A percentile compares a stretch with the other conserved stretches of the same genome.
phyloP scores from a whole-genome alignment of 2,888 invertebrate genomes.

The Artemia sp. region DNA sequence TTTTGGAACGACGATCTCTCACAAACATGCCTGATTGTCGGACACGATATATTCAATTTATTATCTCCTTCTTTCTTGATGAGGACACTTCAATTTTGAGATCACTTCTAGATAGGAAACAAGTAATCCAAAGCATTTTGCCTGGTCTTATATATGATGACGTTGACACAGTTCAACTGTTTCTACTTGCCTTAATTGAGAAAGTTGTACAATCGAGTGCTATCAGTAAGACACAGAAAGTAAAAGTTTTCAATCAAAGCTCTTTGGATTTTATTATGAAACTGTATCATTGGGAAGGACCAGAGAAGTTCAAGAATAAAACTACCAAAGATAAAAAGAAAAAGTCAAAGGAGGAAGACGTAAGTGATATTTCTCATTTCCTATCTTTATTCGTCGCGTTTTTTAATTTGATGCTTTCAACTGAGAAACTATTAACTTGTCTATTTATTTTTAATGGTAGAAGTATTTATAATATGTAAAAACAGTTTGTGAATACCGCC shows the following conservation, averaged over 20 bases:
- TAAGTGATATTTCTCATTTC: not conserved
- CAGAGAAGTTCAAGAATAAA: not conserved
- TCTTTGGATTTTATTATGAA: conserved; percentile 1
- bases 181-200: conserved; percentile 11
- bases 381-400: no score
- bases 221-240: conserved; percentile 7
- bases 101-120: conserved; percentile 11
- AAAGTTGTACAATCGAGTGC: not conserved
- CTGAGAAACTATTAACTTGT: no score
- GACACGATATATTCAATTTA: not conserved
- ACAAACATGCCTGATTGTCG: conserved; percentile 2
- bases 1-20: not conserved
- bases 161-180: conserved; percentile 4
- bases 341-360: conserved; percentile 7
- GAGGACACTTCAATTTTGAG: not conserved
- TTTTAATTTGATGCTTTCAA: no score
- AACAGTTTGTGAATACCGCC: no score
- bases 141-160: conserved; percentile 1
- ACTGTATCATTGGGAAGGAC: conserved; percentile 11
- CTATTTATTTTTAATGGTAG: no score
- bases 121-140: not conserved
- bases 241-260: not conserved
- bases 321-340: not conserved
- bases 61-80: not conserved
- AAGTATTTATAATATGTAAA: no score